Base-by-base conservation (phyloP, 2,888 invertebrate species). In the Rhingia campestris region DNA sequence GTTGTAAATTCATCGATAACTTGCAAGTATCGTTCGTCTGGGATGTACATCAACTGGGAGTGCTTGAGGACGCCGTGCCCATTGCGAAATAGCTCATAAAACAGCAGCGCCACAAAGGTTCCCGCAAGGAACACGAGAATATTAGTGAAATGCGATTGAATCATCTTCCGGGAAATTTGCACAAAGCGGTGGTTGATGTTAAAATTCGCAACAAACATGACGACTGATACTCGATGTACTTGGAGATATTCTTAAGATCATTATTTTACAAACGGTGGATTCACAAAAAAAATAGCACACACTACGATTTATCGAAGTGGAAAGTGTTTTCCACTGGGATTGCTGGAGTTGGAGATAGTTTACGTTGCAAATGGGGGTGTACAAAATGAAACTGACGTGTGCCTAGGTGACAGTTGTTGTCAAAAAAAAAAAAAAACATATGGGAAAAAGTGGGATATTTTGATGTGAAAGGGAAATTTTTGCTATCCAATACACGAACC, bases 1-100 rank as follows among this genome's bases (percentile, higher is more conserved):
- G 90, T 87, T 0, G 90, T 89, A 69, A 90, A 91, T 74, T 91
- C 91, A 84, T 91, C 91, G 4, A 90, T 88, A 33, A 90, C 88
- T 86, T 91, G 90, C 6, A 91, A 59, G 86, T 88, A 91, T 43
- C 89, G 88, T 0, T 88, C 89, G 0, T 88, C 87, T 0, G 91
- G 91, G 59, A 91, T 84, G 66, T 90, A 89, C 76, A 90, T 89
- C 37, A 91, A 58, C 51, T 90, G 90, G 1, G 87, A 86, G 4
- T 85, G 79, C 70, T 73, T 69, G 45, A n/a, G 6, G 43, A 76
- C 12, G 37, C 82, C 75, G 6, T 30, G 72, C 0, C 82, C 73
- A n/a, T 14, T 77, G 0, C 87, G 82, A 0, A 85, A 67, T 7
- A 88, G 47, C 3, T 88, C 88, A 73, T 89, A 89, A 45, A 88